Base-by-base conservation (phyloP, 1,140 invertebrate genomes). In the silkworm (Bombyx mori) region DNA sequence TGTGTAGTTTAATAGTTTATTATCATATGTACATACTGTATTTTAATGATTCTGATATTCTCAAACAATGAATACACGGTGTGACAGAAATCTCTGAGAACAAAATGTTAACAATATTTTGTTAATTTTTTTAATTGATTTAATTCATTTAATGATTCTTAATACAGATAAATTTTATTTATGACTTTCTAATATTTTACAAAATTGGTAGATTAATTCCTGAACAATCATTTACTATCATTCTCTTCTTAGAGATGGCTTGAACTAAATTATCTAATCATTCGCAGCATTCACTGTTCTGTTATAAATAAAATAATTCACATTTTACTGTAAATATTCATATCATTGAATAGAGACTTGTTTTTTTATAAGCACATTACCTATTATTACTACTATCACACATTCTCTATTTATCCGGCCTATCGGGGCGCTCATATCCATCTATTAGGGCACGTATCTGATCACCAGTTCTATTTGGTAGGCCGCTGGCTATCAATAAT, bases 401-500 rank as follows among this genome's bases (percentile, higher is more conserved):
- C 66, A 78, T 71, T 46, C 61, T 49, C 54, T 83, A 86, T 70
- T 70, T 76, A 42, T 78, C 62, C 49, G 83, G 81, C 57, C 62
- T 61, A 50, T 86, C 80, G 6, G 71, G 52, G 47, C 77, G 63
- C 53, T 71, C 54, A 47, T 61, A 59, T 44, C 83, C 77, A 56
- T 78, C 62, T 8, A 79, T 59, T 8, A 74, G 18, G 58, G 67
- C 62, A 61, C 77, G 62, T n/a, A 84, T 71, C 9, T 63, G 57
- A 45, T 70, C 66, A 26, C 68, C 74, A 8, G 68, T 61, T 64
- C 71, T 74, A 44, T 66, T 65, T 6, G 63, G 66, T 42, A 85
- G 48, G 2, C 80, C 77, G 61, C 69, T 75, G 10, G 73, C 76
- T 48, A 87, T 85, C 66, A 87, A 63, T 52, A 73, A 60, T 57